These are phyloP conservation scores for Ceratothoa steindachneri DNA, from an alignment of 2,888 invertebrate genomes.

Conservation along the genomic window DNA sequence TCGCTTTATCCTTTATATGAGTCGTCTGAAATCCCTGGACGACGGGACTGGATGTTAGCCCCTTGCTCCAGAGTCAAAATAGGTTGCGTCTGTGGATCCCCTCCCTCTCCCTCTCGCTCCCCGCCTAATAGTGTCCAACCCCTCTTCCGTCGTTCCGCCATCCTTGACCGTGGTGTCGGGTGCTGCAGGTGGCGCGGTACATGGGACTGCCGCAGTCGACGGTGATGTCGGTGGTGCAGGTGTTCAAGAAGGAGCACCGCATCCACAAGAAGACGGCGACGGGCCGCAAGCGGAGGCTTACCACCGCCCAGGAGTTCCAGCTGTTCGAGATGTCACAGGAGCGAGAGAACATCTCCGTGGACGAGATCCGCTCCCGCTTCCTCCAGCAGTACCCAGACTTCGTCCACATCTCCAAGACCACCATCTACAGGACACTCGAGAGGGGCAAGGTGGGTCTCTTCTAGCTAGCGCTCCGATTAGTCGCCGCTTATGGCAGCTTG, in stretches of 20 bases:
- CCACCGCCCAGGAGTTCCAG: constrained; percentile 45
- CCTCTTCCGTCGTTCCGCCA: no score
- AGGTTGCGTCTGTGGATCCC: no score
- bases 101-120: no score
- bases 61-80: no score
- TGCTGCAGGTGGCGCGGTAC: constrained; percentile 43
- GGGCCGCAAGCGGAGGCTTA: constrained; percentile 43
- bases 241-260: constrained; percentile 46
- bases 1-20: no score
- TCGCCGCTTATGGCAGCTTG: no score
- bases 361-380: constrained; percentile 41
- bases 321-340: constrained; percentile 47
- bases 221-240: constrained; percentile 47
- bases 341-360: constrained; percentile 44
- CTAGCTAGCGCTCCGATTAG: no score
- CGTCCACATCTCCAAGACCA: constrained; percentile 46
- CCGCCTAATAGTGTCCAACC: no score
- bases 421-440: constrained; percentile 45
- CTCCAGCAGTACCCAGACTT: constrained; percentile 42
- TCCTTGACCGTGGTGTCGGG: no score
- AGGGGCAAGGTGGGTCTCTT: constrained; percentile 39
- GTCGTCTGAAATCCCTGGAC: no score
- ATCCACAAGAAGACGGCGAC: constrained; percentile 47
- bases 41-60: no score
- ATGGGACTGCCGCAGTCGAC: constrained; percentile 47